phyloP scores from a whole-genome alignment of 2,113 vertebrate genomes.

The Ascaphus truei region DNA sequence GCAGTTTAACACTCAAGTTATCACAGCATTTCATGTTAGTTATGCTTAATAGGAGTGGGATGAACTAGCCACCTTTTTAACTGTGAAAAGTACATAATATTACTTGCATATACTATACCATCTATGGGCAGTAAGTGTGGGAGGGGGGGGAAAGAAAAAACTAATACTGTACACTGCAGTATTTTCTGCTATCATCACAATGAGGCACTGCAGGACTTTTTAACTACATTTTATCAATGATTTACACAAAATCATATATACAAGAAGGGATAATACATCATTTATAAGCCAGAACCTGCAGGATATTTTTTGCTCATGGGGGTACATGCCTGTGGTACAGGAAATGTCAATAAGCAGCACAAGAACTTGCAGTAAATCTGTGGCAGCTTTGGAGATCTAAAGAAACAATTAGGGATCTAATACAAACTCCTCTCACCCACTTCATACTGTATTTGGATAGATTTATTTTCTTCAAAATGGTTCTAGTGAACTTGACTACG shows the following conservation, averaged over 20 bases:
- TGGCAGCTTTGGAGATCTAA: too few relatives aligned
- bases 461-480: neutral
- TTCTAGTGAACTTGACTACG: neutral
- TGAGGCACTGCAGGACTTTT: conserved; percentile 35
- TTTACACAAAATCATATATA: neutral
- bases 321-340: conserved; percentile 6
- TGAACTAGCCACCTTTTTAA: neutral
- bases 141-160: neutral
- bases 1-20: conserved; percentile 3
- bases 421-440: neutral
- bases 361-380: too few relatives aligned
- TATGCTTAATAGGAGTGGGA: neutral
- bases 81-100: neutral
- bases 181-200: conserved; percentile 27
- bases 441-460: neutral
- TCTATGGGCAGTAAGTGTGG: neutral
- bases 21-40: neutral
- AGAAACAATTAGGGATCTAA: too few relatives aligned
- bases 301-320: neutral
- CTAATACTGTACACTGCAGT: neutral
- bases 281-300: neutral
- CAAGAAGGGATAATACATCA: conserved; percentile 6
- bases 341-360: neutral
- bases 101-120: neutral
- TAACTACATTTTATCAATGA: conserved; percentile 13